A percentile compares a stretch with the other conserved stretches of the same genome.
These are phyloP conservation scores for Eubasilissa splendida DNA, from an alignment of 2,888 invertebrate genomes.

Conservation along the genomic window DNA sequence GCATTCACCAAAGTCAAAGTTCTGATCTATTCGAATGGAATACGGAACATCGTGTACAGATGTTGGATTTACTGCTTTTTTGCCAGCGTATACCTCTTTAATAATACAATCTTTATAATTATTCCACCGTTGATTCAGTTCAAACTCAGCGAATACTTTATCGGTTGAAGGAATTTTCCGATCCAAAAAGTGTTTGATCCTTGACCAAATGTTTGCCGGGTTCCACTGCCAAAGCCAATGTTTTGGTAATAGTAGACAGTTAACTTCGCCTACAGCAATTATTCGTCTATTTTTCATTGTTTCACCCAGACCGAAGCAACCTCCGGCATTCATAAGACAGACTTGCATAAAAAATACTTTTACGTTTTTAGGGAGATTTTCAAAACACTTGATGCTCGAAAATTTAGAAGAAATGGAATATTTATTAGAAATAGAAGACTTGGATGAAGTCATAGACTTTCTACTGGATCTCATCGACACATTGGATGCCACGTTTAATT, in stretches of 20 bases:
- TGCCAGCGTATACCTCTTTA: constrained; percentile 68
- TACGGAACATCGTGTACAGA: constrained; percentile 77
- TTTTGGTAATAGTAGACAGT: constrained; percentile 79
- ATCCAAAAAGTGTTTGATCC: constrained; percentile 75
- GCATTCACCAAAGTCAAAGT: constrained; percentile 62
- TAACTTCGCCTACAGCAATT: constrained; percentile 70
- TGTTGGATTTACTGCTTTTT: constrained; percentile 72
- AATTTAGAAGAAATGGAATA: not conserved
- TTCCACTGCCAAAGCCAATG: constrained; percentile 80
- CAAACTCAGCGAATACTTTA: constrained; percentile 55
- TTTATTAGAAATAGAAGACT: not conserved
- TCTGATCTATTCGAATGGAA: constrained; percentile 75
- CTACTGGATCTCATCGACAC: constrained; percentile 8
- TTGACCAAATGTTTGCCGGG: constrained; percentile 77
- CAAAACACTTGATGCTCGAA: constrained; percentile 4
- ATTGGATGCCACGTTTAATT: not conserved
- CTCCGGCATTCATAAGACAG: constrained; percentile 73
- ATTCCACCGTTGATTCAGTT: constrained; percentile 73
- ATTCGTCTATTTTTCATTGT: constrained; percentile 78
- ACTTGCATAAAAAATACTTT: constrained; percentile 70
- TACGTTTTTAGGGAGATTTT: constrained; percentile 40
- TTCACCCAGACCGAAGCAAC: constrained; percentile 82
- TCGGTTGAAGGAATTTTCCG: constrained; percentile 65
- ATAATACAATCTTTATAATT: constrained; percentile 71
- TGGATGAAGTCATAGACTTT: constrained; percentile 10